These are phyloP conservation scores for Ictalurus punctatus DNA, from an alignment of 2,113 vertebrate species.

Conservation along the genomic window DNA sequence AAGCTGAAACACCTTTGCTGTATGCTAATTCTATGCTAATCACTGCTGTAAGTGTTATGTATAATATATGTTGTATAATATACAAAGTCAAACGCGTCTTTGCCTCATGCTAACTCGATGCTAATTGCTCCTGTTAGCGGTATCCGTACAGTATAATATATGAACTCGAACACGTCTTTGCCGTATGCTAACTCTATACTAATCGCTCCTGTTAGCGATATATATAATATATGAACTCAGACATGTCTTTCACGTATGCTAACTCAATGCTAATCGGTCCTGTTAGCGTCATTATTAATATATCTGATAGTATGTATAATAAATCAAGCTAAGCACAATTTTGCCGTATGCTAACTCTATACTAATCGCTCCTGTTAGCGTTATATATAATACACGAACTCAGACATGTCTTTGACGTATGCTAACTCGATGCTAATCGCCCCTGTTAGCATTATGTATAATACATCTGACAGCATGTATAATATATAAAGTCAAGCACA, in stretches of 20 bases:
- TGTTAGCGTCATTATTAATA: not conserved
- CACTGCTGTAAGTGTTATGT: not conserved
- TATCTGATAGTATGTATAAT: not conserved
- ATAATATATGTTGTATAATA: not conserved
- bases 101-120: not conserved
- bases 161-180: not conserved
- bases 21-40: not conserved
- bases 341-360: not conserved
- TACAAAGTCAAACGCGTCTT: not conserved
- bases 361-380: not conserved
- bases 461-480: not conserved
- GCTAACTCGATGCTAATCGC: not conserved
- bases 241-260: not conserved
- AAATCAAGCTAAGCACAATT: not conserved
- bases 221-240: not conserved
- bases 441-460: not conserved
- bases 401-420: not conserved
- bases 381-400: not conserved
- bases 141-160: not conserved
- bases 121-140: not conserved
- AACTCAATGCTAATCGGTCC: not conserved
- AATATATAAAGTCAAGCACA: not conserved
- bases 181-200: not conserved
- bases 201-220: not conserved
- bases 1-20: no score